phyloP scores from a whole-genome alignment of 2,113 vertebrate genomes.

The Sinocyclocheilus grahami region DNA sequence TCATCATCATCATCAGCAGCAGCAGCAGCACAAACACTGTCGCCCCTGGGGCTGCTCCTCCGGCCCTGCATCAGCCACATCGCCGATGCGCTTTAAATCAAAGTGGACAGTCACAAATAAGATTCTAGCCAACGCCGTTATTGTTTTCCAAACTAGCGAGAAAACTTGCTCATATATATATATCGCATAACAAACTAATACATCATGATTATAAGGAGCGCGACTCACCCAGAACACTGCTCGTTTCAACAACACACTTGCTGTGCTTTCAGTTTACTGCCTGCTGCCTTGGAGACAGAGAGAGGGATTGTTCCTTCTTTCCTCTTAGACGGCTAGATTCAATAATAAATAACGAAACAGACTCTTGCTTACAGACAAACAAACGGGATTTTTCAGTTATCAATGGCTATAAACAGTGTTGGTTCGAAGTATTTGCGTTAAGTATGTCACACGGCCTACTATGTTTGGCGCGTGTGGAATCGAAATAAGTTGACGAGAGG shows the following conservation, averaged over 20 bases:
- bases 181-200: not conserved
- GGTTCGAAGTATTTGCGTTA: not conserved
- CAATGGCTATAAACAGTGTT: not conserved
- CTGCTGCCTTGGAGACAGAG: slow-evolving; percentile 24
- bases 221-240: slow-evolving; percentile 15
- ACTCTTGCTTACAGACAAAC: not conserved
- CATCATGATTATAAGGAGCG: not conserved
- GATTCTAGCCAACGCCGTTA: not conserved
- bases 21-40: slow-evolving; percentile 63
- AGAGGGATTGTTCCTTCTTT: not conserved
- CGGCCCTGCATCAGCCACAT: slow-evolving; percentile 66
- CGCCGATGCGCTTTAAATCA: not conserved
- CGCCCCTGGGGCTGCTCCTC: slow-evolving; percentile 38
- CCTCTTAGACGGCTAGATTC: not conserved
- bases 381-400: not conserved
- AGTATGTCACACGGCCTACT: not conserved
- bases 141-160: slow-evolving; percentile 1
- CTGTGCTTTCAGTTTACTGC: slow-evolving; percentile 26
- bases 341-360: not conserved
- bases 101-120: not conserved
- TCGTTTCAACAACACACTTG: not conserved
- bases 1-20: slow-evolving; percentile 26
- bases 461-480: slow-evolving; percentile 53
- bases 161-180: not conserved
- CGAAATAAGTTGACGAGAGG: not conserved